Evolutionary conservation across 2,797 vertebrate genomes (phyloP).

Genomic region (Malurus splendens): DNA sequence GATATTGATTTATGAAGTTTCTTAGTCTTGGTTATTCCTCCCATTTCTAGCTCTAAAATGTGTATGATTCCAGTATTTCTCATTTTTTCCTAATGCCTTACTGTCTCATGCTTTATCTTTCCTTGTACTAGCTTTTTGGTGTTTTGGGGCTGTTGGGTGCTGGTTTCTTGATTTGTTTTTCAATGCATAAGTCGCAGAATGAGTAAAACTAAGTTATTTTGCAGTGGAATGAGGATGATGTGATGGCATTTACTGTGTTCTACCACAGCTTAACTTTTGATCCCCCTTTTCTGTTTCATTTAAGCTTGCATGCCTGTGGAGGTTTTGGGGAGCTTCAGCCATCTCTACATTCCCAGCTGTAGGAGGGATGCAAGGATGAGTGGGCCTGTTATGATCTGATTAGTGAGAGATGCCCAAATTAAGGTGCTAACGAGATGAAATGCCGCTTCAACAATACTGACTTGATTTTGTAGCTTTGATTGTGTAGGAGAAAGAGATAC

Average conservation of each 20-base stretch:
- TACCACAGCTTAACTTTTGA: not conserved
- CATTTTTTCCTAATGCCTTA: not conserved
- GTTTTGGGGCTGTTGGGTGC: fast-evolving
- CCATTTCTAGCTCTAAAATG: not conserved
- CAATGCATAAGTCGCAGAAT: fast-evolving
- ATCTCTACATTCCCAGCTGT: fast-evolving
- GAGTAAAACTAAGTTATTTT: not conserved
- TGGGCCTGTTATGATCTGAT: not conserved
- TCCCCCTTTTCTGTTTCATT: not conserved
- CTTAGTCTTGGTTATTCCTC: not conserved
- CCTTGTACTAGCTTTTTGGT: not conserved
- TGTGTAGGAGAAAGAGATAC: not conserved
- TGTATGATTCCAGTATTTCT: not conserved
- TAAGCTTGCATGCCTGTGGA: not conserved
- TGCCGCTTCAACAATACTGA: not conserved
- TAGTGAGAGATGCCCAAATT: not conserved
- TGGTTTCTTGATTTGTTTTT: not conserved
- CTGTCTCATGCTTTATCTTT: fast-evolving
- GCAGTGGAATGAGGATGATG: not conserved
- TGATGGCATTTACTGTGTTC: not conserved
- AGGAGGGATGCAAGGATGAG: fast-evolving
- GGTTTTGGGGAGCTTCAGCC: fast-evolving
- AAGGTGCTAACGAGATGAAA: fast-evolving
- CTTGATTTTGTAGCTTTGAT: not conserved
- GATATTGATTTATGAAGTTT: not conserved